phyloP scores from a whole-genome alignment of 37 sponge, comb jelly and placozoan species.

The Petrosia ficiformis region DNA sequence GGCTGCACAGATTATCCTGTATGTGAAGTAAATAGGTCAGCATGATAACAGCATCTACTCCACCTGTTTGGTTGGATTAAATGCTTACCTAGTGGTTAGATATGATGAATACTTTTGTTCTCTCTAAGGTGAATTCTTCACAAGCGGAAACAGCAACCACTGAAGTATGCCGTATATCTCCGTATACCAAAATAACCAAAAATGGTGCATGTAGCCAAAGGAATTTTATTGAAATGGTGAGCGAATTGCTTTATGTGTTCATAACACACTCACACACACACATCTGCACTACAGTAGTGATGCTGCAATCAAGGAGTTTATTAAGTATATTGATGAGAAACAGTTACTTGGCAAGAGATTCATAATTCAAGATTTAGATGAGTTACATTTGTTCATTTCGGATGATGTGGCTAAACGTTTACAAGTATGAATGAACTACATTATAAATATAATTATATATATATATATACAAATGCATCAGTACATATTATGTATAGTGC shows the following conservation, averaged over 20 bases:
- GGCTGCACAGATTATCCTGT: too few relatives aligned
- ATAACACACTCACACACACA: too few relatives aligned
- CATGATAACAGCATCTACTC: too few relatives aligned
- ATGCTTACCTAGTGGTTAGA: too few relatives aligned
- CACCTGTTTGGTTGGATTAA: too few relatives aligned
- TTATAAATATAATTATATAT: not conserved
- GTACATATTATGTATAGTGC: too few relatives aligned
- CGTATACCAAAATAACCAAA: not conserved
- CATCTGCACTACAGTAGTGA: too few relatives aligned
- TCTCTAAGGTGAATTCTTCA: too few relatives aligned
- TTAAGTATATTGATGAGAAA: constrained; percentile 75
- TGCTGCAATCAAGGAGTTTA: constrained; percentile 81
- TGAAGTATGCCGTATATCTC: not conserved
- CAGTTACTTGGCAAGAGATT: constrained; percentile 71
- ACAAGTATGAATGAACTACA: not conserved
- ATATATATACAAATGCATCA: not conserved
- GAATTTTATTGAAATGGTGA: not conserved
- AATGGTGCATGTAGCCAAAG: not conserved
- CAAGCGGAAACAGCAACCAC: too few relatives aligned
- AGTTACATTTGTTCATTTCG: constrained; percentile 72
- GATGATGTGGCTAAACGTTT: constrained; percentile 52
- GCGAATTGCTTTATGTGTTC: too few relatives aligned
- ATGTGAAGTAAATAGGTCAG: too few relatives aligned
- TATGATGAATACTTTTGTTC: too few relatives aligned
- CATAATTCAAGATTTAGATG: constrained; percentile 81